A percentile compares a stretch with the other conserved stretches of the same genome.
Evolutionary conservation across 2,797 vertebrate genomes (phyloP).

Genomic region (Podargus strigoides): DNA sequence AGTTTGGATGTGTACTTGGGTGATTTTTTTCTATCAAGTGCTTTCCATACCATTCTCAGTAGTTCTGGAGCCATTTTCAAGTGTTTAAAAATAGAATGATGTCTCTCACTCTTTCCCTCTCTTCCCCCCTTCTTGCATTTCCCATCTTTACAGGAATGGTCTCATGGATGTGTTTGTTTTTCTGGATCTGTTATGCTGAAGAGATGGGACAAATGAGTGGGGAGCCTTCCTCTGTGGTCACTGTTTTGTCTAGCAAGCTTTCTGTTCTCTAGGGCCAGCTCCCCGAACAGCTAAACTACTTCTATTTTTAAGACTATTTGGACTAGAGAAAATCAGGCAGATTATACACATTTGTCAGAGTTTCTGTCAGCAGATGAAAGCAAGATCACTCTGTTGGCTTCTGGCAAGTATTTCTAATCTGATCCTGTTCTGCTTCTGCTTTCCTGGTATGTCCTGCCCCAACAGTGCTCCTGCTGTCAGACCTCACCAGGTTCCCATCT

Average conservation of each 20-base stretch:
- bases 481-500: not conserved
- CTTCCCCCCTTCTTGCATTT: not conserved
- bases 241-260: conserved; percentile 28
- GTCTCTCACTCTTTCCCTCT: not conserved
- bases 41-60: not conserved
- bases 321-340: not conserved
- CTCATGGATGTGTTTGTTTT: conserved; percentile 11
- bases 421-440: not conserved
- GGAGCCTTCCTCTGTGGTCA: not conserved
- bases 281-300: not conserved
- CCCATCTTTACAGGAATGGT: not conserved
- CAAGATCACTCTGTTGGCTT: not conserved
- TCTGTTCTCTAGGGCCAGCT: not conserved
- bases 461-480: not conserved
- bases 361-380: conserved; percentile 12
- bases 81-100: not conserved
- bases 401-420: not conserved
- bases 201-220: not conserved
- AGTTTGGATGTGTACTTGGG: not conserved
- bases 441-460: not conserved
- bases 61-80: conserved; percentile 26
- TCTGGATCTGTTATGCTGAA: not conserved
- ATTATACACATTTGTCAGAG: conserved; percentile 1
- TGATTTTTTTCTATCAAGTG: not conserved
- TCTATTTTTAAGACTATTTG: conserved; percentile 27